Percentiles rank a stretch among this genome's conserved stretches.
phyloP scores from a whole-genome alignment of 2,113 vertebrate species.

The Semnornis frantzii region DNA sequence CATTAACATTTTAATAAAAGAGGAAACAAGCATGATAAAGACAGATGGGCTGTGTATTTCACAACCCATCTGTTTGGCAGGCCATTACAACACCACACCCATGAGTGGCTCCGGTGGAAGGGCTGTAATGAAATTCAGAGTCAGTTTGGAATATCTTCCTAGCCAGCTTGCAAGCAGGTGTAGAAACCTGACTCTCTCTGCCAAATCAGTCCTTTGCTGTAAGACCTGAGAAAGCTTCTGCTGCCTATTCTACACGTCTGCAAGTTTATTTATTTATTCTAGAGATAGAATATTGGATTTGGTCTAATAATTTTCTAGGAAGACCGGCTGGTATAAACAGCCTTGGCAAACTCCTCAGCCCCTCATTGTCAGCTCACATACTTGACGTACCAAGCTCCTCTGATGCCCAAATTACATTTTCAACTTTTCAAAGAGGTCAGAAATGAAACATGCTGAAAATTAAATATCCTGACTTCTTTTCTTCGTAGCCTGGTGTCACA shows the following conservation, averaged over 20 bases:
- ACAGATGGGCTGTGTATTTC: slow-evolving; percentile 74
- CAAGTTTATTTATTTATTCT: neutral
- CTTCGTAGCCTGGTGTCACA: neutral
- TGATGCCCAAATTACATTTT: slow-evolving; percentile 7
- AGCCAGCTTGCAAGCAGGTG: slow-evolving; percentile 63
- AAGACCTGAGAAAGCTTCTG: slow-evolving; percentile 33
- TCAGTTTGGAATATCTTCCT: slow-evolving; percentile 33
- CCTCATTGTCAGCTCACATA: neutral
- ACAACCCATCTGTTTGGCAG: slow-evolving; percentile 76
- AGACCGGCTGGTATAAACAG: neutral
- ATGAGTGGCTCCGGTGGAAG: slow-evolving; percentile 67
- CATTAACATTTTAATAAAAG: slow-evolving; percentile 83
- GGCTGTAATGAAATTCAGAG: slow-evolving; percentile 41
- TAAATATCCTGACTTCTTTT: neutral
- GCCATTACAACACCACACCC: slow-evolving; percentile 63
- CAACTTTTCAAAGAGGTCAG: slow-evolving; percentile 18
- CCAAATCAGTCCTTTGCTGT: slow-evolving; percentile 28
- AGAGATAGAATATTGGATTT: neutral
- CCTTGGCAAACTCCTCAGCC: neutral
- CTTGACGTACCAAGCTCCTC: neutral
- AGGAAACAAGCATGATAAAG: slow-evolving; percentile 77
- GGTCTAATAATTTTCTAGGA: neutral
- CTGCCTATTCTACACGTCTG: neutral
- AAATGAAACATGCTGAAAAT: neutral
- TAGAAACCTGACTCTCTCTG: slow-evolving; percentile 9